phyloP scores from a whole-genome alignment of 1,140 invertebrate genomes.

The Zaprionus inermis region DNA sequence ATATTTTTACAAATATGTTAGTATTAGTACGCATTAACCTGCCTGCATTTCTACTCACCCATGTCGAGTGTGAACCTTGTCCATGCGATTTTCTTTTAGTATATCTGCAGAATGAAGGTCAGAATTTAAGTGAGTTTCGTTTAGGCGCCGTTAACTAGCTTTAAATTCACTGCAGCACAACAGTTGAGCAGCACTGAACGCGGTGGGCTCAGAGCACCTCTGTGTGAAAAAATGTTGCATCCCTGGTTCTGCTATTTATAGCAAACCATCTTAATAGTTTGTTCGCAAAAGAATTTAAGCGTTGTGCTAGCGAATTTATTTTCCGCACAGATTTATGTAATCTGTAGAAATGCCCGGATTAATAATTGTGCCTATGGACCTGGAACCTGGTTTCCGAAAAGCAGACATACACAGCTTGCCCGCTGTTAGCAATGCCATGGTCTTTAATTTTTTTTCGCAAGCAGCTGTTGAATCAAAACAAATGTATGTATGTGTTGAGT shows the following conservation, averaged over 20 bases:
- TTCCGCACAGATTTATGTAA: not conserved
- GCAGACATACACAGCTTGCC: slow-evolving; percentile 72
- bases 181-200: slow-evolving; percentile 26
- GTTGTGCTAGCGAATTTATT: not conserved
- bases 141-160: slow-evolving; percentile 13
- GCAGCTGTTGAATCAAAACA: slow-evolving; percentile 39
- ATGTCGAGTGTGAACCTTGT: slow-evolving; percentile 81
- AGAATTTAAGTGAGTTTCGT: not conserved
- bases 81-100: slow-evolving; percentile 79
- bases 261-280: slow-evolving; percentile 21
- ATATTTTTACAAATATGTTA: slow-evolving; percentile 9
- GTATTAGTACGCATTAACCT: not conserved
- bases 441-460: slow-evolving; percentile 64
- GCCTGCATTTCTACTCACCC: slow-evolving; percentile 68
- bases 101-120: slow-evolving; percentile 61
- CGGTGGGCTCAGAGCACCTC: not conserved
- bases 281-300: not conserved
- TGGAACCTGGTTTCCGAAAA: slow-evolving; percentile 74
- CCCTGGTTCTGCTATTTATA: slow-evolving; percentile 44
- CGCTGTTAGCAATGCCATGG: slow-evolving; percentile 57
- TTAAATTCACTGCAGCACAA: slow-evolving; percentile 7
- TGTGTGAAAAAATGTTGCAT: not conserved
- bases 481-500: slow-evolving; percentile 43
- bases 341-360: slow-evolving; percentile 55
- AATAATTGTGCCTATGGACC: slow-evolving; percentile 73